A percentile compares a stretch with the other conserved stretches of the same genome.
phyloP scores from a whole-genome alignment of 2,113 vertebrate genomes.

The Alligator sinensis region DNA sequence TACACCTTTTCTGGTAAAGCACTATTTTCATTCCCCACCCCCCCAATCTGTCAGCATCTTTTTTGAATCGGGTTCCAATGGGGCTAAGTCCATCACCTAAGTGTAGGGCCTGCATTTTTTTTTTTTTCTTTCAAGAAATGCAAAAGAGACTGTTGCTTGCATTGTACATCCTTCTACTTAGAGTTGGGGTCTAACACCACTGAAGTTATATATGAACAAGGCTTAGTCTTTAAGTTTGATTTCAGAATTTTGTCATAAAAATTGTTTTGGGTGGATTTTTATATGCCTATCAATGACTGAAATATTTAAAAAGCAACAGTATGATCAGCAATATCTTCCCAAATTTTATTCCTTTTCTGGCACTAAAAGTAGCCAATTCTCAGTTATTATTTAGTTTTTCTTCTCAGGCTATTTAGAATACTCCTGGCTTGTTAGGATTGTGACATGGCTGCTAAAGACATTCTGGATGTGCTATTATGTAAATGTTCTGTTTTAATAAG shows the following conservation, averaged over 20 bases:
- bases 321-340: neutral
- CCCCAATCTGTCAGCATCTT: too few relatives aligned
- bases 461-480: neutral
- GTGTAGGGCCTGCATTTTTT: neutral
- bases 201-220: neutral
- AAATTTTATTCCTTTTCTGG: neutral
- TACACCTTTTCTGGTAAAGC: too few relatives aligned
- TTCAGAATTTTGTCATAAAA: neutral
- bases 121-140: neutral
- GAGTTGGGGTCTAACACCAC: too few relatives aligned
- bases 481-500: neutral
- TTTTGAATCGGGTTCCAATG: neutral
- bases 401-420: neutral
- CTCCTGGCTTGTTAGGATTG: neutral
- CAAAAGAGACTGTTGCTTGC: neutral
- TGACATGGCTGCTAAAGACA: neutral
- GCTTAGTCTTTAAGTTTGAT: neutral
- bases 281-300: neutral
- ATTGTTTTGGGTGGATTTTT: neutral
- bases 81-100: too few relatives aligned
- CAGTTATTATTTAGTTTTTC: neutral
- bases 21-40: too few relatives aligned
- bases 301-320: neutral
- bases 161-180: too few relatives aligned
- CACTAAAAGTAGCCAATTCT: neutral